Evolutionary conservation across 1,140 invertebrate genomes (phyloP).

Genomic region (Drosophila paulistorum): DNA sequence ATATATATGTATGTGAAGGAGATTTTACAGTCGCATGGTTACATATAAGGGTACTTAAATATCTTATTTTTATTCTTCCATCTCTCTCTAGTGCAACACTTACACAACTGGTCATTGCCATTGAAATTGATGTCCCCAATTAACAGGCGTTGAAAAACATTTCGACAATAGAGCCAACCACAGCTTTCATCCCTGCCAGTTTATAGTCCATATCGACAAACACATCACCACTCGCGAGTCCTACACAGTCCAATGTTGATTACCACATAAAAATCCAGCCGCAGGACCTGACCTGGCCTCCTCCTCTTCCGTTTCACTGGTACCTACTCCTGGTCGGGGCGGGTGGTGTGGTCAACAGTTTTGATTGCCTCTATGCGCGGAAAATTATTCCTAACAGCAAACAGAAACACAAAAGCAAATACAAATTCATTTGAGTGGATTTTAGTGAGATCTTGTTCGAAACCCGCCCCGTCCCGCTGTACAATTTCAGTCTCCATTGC

Average conservation of each 20-base stretch:
- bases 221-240: conserved; percentile 72
- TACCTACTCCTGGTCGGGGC: conserved; percentile 10
- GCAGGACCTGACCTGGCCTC: conserved; percentile 35
- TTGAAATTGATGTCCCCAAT: conserved; percentile 60
- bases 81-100: not conserved
- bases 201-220: conserved; percentile 49
- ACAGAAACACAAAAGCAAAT: conserved; percentile 58
- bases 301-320: conserved; percentile 47
- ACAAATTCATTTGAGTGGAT: conserved; percentile 79
- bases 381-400: conserved; percentile 74
- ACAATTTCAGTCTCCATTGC: conserved; percentile 66
- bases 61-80: conserved; percentile 22
- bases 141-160: conserved; percentile 61
- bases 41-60: conserved; percentile 13
- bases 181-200: conserved; percentile 39
- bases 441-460: conserved; percentile 48
- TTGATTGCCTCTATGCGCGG: conserved; percentile 62
- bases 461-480: conserved; percentile 17
- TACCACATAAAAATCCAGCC: conserved; percentile 74
- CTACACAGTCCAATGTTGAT: conserved; percentile 77
- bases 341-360: conserved; percentile 50
- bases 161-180: conserved; percentile 56
- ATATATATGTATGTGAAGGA: conserved; percentile 9
- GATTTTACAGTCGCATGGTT: conserved; percentile 3
- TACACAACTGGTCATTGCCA: conserved; percentile 32